phyloP scores from a whole-genome alignment of 2,113 vertebrate species.

The Odocoileus hemionus region DNA sequence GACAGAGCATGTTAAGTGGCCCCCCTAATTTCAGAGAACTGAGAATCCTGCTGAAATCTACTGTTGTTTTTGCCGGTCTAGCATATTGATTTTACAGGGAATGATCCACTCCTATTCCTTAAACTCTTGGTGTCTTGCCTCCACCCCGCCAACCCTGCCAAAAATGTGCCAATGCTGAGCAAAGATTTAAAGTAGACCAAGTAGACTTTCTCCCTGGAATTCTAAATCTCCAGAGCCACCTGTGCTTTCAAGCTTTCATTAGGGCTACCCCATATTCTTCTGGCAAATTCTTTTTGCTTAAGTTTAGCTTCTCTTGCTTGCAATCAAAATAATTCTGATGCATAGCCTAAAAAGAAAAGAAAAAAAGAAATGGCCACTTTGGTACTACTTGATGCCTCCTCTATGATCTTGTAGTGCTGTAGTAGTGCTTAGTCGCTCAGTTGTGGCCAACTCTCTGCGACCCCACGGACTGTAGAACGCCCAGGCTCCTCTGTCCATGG shows the following conservation, averaged over 20 bases:
- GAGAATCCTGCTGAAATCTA: neutral
- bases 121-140: neutral
- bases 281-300: neutral
- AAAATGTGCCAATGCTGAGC: neutral
- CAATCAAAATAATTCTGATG: neutral
- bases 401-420: neutral
- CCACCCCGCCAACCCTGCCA: neutral
- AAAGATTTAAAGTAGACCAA: neutral
- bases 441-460: neutral
- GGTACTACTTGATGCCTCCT: neutral
- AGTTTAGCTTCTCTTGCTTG: constrained; percentile 34
- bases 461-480: neutral
- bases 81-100: neutral
- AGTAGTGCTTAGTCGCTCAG: neutral
- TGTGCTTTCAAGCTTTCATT: neutral
- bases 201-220: neutral
- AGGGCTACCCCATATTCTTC: neutral
- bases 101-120: neutral
- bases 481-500: neutral
- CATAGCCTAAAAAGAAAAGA: neutral
- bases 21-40: neutral
- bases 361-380: neutral
- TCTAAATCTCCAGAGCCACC: neutral
- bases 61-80: neutral
- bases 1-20: neutral